Evolutionary conservation across 2,113 vertebrate genomes (phyloP).

Genomic region (Baryphthengus martii): DNA sequence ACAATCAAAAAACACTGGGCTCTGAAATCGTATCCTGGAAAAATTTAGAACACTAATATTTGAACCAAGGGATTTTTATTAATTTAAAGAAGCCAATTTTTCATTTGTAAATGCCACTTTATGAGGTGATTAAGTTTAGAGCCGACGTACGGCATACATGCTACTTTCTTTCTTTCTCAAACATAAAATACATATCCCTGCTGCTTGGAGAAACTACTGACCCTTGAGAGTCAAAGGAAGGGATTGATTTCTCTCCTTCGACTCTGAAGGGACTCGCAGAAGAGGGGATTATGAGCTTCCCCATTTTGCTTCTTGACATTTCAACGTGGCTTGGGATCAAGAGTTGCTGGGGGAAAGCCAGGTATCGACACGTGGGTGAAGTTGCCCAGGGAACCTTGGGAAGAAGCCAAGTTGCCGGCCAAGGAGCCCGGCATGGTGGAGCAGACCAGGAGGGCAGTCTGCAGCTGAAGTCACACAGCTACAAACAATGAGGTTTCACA

Average conservation of each 20-base stretch:
- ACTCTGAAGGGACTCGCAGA: not conserved
- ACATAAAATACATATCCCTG: not conserved
- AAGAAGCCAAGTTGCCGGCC: rapidly evolving
- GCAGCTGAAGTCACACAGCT: not conserved
- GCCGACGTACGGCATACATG: not conserved
- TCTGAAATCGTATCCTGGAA: conserved; percentile 3
- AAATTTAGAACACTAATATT: not conserved
- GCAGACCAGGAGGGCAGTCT: not conserved
- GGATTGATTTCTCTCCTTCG: not conserved
- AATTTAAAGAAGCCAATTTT: conserved; percentile 8
- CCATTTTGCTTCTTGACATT: not conserved
- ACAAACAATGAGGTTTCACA: not conserved
- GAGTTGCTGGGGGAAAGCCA: rapidly evolving
- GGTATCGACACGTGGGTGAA: not conserved
- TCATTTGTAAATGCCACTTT: not conserved
- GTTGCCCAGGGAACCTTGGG: not conserved
- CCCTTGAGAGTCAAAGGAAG: not conserved
- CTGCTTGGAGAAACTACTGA: conserved; percentile 26
- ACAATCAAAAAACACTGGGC: not conserved
- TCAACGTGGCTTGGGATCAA: not conserved
- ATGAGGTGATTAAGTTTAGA: not conserved
- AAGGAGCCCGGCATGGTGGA: not conserved
- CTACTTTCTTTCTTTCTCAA: conserved; percentile 14
- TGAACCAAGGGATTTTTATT: not conserved
- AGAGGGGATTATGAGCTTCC: not conserved